These are phyloP conservation scores for Mormoops blainvillei DNA, from an alignment of 2,113 vertebrate species.

Conservation along the genomic window DNA sequence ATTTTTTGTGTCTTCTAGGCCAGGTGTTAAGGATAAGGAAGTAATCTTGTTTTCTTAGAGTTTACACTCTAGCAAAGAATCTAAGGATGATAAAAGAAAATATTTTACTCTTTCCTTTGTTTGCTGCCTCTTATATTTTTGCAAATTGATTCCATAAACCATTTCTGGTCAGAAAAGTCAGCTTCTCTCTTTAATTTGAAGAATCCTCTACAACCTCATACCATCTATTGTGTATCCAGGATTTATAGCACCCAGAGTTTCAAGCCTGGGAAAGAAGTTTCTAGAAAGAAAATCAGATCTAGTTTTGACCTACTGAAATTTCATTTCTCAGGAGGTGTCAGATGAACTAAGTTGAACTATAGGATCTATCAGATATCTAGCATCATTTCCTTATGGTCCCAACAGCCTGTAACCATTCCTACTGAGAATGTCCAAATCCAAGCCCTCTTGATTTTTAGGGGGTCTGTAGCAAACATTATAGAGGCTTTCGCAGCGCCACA, in stretches of 20 bases:
- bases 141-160: not conserved
- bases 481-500: too few species aligned
- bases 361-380: not conserved
- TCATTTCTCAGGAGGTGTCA: not conserved
- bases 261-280: not conserved
- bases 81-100: not conserved
- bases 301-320: not conserved
- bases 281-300: not conserved
- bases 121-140: not conserved
- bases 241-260: not conserved
- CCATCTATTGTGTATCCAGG: not conserved
- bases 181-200: conserved; percentile 20
- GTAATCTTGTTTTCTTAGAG: not conserved
- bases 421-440: not conserved
- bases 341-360: not conserved
- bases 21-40: not conserved
- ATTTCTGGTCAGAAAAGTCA: not conserved
- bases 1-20: not conserved
- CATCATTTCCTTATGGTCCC: not conserved
- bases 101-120: not conserved
- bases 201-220: not conserved
- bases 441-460: not conserved
- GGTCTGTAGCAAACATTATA: too few species aligned
- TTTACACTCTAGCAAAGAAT: not conserved
- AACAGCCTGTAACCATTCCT: not conserved